These are phyloP conservation scores for Pygoscelis antarcticus DNA, from an alignment of 2,113 vertebrate species.

Conservation along the genomic window DNA sequence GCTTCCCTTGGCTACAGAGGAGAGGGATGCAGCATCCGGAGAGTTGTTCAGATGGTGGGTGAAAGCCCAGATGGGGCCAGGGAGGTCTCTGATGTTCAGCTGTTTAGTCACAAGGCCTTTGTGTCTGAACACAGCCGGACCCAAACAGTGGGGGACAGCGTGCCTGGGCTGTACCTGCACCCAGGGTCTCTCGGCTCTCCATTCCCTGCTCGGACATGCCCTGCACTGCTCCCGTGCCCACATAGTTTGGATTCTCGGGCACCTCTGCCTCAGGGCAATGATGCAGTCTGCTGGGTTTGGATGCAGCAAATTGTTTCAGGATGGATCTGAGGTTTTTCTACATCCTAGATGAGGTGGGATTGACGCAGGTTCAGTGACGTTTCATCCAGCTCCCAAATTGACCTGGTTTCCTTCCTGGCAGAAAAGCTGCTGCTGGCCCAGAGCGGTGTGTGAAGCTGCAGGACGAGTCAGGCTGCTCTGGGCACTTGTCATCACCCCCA, in stretches of 20 bases:
- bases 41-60: neutral
- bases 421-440: neutral
- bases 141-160: fast-evolving
- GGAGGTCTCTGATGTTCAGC: neutral
- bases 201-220: fast-evolving
- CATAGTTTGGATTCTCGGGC: neutral
- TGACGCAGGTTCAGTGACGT: neutral
- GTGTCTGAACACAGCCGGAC: neutral
- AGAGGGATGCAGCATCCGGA: neutral
- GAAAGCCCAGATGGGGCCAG: neutral
- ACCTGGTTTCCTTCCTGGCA: neutral
- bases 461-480: neutral
- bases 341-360: neutral
- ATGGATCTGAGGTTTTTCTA: neutral
- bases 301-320: neutral
- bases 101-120: neutral
- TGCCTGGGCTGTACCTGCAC: neutral
- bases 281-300: neutral
- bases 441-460: neutral
- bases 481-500: neutral
- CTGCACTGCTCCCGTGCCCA: neutral
- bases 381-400: neutral
- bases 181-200: fast-evolving
- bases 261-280: neutral
- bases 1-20: neutral